A percentile compares a stretch with the other conserved stretches of the same genome.
phyloP scores from a whole-genome alignment of 2,888 invertebrate genomes.

The Aquatica leii region DNA sequence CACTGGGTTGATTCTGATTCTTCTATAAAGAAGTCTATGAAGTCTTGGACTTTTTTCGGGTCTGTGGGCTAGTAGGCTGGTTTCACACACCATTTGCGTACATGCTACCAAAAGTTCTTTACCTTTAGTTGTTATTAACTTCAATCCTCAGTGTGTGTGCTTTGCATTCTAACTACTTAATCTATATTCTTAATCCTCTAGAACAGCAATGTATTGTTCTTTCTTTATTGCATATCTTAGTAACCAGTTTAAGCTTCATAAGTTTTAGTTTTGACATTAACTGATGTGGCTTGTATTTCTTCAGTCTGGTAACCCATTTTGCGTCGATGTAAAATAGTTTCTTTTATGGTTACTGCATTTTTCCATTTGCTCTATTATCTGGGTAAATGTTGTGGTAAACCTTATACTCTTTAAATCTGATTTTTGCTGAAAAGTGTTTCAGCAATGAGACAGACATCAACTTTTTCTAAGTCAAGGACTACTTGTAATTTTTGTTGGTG shows the following conservation, averaged over 20 bases:
- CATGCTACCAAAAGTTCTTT: constrained; percentile 1
- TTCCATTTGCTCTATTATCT: background rate
- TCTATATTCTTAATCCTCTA: constrained; percentile 9
- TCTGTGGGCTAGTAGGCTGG: background rate
- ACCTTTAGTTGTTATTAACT: constrained; percentile 8
- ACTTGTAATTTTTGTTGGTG: constrained; percentile 37
- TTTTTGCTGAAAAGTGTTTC: constrained; percentile 41
- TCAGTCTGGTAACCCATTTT: constrained; percentile 22
- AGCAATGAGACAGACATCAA: no score
- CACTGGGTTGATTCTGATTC: constrained; percentile 1
- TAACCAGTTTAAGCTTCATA: constrained; percentile 20
- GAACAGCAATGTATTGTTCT: no score
- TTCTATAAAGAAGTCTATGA: background rate
- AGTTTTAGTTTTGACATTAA: constrained; percentile 15
- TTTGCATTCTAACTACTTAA: background rate
- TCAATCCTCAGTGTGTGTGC: background rate
- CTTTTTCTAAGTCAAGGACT: no score
- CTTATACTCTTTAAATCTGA: constrained; percentile 37
- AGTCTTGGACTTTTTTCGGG: background rate
- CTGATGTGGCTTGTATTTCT: constrained; percentile 22
- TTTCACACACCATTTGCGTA: background rate
- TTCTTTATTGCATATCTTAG: constrained; percentile 28
- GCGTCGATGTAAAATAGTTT: constrained; percentile 26
- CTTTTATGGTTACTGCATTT: constrained; percentile 35
- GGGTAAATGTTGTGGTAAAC: constrained; percentile 31